phyloP scores from a whole-genome alignment of 2,113 vertebrate genomes.

The Protobothrops flavoviridis region DNA sequence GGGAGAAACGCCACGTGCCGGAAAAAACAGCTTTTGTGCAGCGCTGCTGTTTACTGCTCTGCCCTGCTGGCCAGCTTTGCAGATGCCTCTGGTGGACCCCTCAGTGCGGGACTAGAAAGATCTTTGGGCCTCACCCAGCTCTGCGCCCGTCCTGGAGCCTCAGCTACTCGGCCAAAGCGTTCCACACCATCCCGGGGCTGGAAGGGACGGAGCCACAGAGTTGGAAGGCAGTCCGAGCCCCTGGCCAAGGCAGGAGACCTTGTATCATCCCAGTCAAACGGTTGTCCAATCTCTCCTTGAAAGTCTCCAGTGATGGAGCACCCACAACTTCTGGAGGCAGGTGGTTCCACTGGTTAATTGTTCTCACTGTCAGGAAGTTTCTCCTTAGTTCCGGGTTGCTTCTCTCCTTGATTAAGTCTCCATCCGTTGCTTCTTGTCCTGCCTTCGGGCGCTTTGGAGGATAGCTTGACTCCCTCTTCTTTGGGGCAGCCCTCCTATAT shows the following conservation, averaged over 20 bases:
- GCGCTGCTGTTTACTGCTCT: neutral
- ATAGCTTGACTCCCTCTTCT: neutral
- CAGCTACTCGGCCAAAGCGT: neutral
- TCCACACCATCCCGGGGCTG: accelerated
- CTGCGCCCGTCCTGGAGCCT: neutral
- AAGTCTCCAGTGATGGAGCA: neutral
- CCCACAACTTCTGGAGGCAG: too few species aligned
- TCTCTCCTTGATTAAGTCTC: too few species aligned
- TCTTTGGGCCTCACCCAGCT: neutral
- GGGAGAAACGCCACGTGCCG: neutral
- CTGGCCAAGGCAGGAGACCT: too few species aligned
- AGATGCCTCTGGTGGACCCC: neutral
- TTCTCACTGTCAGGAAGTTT: accelerated
- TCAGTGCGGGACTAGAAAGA: neutral
- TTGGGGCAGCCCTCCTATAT: neutral
- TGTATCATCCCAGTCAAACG: too few species aligned
- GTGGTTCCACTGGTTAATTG: accelerated
- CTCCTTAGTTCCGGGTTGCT: neutral
- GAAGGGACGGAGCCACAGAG: too few species aligned
- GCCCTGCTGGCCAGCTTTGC: neutral
- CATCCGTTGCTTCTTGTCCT: neutral
- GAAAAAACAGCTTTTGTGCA: neutral
- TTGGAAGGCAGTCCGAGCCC: too few species aligned
- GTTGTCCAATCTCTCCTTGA: too few species aligned
- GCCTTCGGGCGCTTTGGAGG: neutral